Percentiles rank a stretch among this genome's conserved stretches.
phyloP scores from a whole-genome alignment of 2,113 vertebrate genomes.

The Pogonocichla stellata region DNA sequence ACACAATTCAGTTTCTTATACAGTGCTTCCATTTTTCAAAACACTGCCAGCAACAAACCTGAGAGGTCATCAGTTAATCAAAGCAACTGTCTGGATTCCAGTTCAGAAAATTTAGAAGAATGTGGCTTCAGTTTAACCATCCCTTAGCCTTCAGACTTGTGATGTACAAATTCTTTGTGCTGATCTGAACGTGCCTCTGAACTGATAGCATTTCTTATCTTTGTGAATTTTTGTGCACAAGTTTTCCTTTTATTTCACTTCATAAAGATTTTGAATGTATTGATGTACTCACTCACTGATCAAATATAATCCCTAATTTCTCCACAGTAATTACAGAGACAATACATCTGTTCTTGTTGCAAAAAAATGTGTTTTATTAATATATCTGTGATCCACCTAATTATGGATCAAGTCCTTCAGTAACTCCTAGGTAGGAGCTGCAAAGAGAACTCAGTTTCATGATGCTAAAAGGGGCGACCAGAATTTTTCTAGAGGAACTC shows the following conservation, averaged over 20 bases:
- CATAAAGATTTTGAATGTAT: not conserved
- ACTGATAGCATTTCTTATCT: not conserved
- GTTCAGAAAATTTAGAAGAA: not conserved
- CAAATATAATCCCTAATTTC: not conserved
- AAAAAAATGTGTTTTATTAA: not conserved
- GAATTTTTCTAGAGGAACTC: not conserved
- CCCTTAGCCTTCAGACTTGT: not conserved
- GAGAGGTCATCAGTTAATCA: not conserved
- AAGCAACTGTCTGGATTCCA: not conserved
- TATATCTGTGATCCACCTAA: not conserved
- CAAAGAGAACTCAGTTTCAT: not conserved
- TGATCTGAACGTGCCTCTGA: not conserved
- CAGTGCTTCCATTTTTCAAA: not conserved
- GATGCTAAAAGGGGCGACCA: not conserved
- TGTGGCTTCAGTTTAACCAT: not conserved
- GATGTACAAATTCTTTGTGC: not conserved
- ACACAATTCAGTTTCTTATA: not conserved
- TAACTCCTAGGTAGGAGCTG: not conserved
- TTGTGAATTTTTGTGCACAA: accelerated
- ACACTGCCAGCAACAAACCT: not conserved
- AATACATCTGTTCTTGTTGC: not conserved
- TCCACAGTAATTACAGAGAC: not conserved
- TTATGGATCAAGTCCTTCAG: not conserved
- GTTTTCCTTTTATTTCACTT: not conserved
- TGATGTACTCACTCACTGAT: not conserved